Percentiles rank a stretch among this genome's conserved stretches.
Conservation (phyloP, 2,113 vertebrate species). For the Paramormyrops kingsleyae region DNA sequence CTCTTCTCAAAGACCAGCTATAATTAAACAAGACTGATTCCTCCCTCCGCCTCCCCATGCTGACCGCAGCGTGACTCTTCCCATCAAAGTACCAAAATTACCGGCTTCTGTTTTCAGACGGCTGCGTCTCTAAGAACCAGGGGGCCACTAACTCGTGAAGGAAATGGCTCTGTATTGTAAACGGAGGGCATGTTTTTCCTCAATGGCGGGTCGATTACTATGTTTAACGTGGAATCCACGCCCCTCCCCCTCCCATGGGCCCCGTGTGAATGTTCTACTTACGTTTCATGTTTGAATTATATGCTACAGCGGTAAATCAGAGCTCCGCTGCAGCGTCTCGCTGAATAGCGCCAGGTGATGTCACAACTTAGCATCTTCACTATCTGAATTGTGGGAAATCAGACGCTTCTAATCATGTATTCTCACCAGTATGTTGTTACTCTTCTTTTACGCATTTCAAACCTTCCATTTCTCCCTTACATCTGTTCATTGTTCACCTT, state of each 20-base stretch:
- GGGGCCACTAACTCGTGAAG: not conserved
- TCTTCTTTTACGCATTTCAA: not conserved
- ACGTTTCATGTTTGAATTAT: not conserved
- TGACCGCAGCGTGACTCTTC: conserved; percentile 41
- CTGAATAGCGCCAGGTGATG: not conserved
- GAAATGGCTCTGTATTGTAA: conserved; percentile 36
- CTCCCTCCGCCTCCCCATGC: not conserved
- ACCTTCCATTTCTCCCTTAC: not conserved
- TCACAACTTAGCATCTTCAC: not conserved
- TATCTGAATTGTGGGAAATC: not conserved
- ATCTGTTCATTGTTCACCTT: not conserved
- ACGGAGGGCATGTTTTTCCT: not conserved
- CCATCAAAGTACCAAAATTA: conserved; percentile 36
- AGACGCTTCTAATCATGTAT: not conserved
- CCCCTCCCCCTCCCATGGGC: not conserved
- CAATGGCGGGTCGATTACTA: not conserved
- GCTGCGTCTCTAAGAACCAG: not conserved
- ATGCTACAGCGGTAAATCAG: not conserved
- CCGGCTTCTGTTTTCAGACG: not conserved
- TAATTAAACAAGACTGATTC: not conserved
- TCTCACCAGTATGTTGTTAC: not conserved
- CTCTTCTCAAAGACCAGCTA: not conserved
- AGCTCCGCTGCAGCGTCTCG: not conserved
- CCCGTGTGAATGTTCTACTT: not conserved
- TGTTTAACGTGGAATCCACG: not conserved